These are phyloP conservation scores for Pyrgilauda ruficollis DNA, from an alignment of 2,113 vertebrate genomes.

Conservation along the genomic window DNA sequence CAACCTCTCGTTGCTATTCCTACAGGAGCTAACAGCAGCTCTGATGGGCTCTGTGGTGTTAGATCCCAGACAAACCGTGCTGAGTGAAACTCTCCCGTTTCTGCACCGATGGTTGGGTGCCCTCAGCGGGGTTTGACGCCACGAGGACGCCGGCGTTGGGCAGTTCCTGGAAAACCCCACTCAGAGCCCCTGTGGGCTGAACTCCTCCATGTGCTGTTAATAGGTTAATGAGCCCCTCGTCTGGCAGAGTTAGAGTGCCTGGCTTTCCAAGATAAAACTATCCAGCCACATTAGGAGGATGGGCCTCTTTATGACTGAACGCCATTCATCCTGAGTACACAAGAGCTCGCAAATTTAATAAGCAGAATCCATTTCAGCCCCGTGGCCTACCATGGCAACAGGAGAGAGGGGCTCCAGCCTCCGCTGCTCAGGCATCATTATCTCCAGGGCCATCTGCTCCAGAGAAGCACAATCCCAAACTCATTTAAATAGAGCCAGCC, in stretches of 20 bases:
- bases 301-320: conserved; percentile 71
- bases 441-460: conserved; percentile 93
- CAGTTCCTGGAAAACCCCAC: conserved; percentile 41
- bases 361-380: conserved; percentile 80
- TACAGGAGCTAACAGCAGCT: rapidly evolving
- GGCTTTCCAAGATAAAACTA: conserved; percentile 77
- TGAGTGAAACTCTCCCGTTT: rapidly evolving
- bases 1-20: not conserved
- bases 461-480: conserved; percentile 82
- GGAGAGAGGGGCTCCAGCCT: conserved; percentile 75
- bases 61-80: rapidly evolving
- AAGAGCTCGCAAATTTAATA: conserved; percentile 82
- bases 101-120: rapidly evolving
- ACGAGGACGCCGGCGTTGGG: not conserved
- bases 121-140: rapidly evolving
- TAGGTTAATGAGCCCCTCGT: conserved; percentile 66
- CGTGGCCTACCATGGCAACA: conserved; percentile 80
- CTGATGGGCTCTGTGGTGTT: rapidly evolving
- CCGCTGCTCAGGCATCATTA: conserved; percentile 86
- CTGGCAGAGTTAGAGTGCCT: conserved; percentile 66
- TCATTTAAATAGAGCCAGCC: conserved; percentile 78
- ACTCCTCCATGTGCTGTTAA: conserved; percentile 57
- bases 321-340: conserved; percentile 78
- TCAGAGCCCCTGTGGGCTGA: conserved; percentile 9
- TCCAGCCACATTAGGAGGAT: conserved; percentile 65